A percentile compares a stretch with the other conserved stretches of the same genome.
Evolutionary conservation across 2,113 vertebrate genomes (phyloP).

Genomic region (Dicentrarchus labrax): DNA sequence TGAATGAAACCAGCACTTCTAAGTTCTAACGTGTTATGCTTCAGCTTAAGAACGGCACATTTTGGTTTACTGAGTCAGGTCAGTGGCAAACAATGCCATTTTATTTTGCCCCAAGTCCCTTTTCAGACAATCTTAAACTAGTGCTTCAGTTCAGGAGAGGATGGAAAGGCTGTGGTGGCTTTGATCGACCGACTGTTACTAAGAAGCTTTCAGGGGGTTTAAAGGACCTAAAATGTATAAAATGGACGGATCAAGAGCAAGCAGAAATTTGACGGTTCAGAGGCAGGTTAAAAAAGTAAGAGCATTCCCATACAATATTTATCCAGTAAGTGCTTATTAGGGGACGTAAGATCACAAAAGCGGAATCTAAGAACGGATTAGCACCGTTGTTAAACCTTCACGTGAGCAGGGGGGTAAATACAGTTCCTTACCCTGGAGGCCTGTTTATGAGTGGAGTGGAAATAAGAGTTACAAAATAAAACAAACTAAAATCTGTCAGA

Average conservation of each 20-base stretch:
- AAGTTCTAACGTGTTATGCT: conserved; percentile 49
- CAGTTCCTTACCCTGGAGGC: conserved; percentile 44
- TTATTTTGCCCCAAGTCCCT: conserved; percentile 70
- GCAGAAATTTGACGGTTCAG: conserved; percentile 83
- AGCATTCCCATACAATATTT: conserved; percentile 77
- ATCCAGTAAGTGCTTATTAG: conserved; percentile 80
- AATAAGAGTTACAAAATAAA: conserved; percentile 27
- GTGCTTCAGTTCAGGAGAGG: conserved; percentile 83
- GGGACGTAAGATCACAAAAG: conserved; percentile 72
- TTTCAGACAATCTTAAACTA: conserved; percentile 84
- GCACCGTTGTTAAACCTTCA: conserved; percentile 74
- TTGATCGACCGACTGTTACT: conserved; percentile 88
- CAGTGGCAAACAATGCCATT: conserved; percentile 80
- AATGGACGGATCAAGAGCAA: conserved; percentile 81
- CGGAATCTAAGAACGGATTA: conserved; percentile 80
- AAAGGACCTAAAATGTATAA: conserved; percentile 83
- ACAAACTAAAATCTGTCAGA: background rate
- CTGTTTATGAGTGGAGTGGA: conserved; percentile 25
- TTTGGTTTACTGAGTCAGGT: conserved; percentile 76
- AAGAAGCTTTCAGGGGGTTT: conserved; percentile 87
- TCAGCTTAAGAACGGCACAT: conserved; percentile 63
- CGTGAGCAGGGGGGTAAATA: conserved; percentile 60
- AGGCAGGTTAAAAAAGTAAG: conserved; percentile 79
- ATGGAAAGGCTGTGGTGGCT: conserved; percentile 79
- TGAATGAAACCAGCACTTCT: conserved; percentile 52